A percentile compares a stretch with the other conserved stretches of the same genome.
Conservation (phyloP, 2,888 invertebrate genomes). For the Cryptus armator region DNA sequence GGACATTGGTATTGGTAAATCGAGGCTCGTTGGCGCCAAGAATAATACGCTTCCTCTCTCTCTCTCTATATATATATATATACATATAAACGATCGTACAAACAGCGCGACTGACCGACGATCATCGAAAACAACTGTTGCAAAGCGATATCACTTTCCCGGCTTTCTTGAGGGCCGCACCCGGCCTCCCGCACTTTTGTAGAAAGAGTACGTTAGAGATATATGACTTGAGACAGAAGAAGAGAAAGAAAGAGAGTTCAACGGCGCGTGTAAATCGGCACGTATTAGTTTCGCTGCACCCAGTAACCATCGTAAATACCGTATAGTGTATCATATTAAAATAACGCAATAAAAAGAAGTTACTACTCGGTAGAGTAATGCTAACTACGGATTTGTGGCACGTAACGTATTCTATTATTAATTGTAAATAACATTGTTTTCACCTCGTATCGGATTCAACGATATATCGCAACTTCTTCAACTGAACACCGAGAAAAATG, state of each 20-base stretch:
- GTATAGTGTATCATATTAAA: constrained; percentile 9
- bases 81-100: background rate
- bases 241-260: constrained; percentile 44
- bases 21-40: background rate
- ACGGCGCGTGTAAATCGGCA: constrained; percentile 38
- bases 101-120: background rate
- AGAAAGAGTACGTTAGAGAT: constrained; percentile 33
- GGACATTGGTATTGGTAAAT: constrained; percentile 6
- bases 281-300: constrained; percentile 42
- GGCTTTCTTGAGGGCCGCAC: constrained; percentile 77
- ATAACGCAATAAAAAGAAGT: constrained; percentile 34
- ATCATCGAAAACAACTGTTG: constrained; percentile 38
- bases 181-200: constrained; percentile 68
- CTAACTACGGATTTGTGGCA: constrained; percentile 30
- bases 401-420: constrained; percentile 17
- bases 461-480: background rate
- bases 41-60: background rate
- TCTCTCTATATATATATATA: background rate
- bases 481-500: background rate
- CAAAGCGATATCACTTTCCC: constrained; percentile 76
- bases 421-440: constrained; percentile 51
- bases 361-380: constrained; percentile 11
- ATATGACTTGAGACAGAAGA: background rate
- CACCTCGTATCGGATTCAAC: constrained; percentile 32
- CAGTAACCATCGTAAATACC: constrained; percentile 28